phyloP scores from a whole-genome alignment of 1,140 invertebrate species.

The Ceratosolen fusciceps region DNA sequence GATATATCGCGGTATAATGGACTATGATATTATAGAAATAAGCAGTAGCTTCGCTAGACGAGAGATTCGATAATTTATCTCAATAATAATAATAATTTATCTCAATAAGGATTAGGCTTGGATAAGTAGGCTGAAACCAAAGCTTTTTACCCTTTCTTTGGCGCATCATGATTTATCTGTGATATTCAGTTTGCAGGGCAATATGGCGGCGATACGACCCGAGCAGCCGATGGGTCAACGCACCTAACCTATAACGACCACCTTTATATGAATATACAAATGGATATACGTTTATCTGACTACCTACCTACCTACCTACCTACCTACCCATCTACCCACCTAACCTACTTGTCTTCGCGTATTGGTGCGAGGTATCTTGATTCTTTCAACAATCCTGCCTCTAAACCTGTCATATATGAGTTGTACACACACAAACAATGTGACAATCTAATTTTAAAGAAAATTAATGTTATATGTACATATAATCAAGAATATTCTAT shows the following conservation, averaged over 20 bases:
- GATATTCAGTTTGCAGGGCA: conserved; percentile 48
- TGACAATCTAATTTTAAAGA: too few species aligned
- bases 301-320: conserved; percentile 56
- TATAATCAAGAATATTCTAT: too few species aligned
- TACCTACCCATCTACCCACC: conserved; percentile 55
- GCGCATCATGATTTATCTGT: conserved; percentile 54
- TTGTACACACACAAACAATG: too few species aligned
- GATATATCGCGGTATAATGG: too few species aligned
- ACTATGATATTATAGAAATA: too few species aligned
- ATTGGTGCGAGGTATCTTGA: background rate
- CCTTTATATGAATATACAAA: conserved; percentile 44
- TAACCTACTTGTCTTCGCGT: conserved; percentile 51
- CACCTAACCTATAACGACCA: conserved; percentile 56
- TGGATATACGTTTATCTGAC: conserved; percentile 55
- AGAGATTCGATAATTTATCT: too few species aligned
- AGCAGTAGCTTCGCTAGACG: too few species aligned
- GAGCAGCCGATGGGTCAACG: conserved; percentile 56
- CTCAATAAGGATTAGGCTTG: too few species aligned
- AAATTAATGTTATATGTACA: too few species aligned
- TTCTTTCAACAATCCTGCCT: background rate
- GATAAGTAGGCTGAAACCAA: conserved; percentile 45
- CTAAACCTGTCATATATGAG: too few species aligned
- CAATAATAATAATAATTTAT: too few species aligned
- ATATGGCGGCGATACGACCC: conserved; percentile 2
- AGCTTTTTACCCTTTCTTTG: conserved; percentile 11